These are phyloP conservation scores for Gerosis bhagava DNA, from an alignment of 2,888 invertebrate genomes.

Conservation along the genomic window DNA sequence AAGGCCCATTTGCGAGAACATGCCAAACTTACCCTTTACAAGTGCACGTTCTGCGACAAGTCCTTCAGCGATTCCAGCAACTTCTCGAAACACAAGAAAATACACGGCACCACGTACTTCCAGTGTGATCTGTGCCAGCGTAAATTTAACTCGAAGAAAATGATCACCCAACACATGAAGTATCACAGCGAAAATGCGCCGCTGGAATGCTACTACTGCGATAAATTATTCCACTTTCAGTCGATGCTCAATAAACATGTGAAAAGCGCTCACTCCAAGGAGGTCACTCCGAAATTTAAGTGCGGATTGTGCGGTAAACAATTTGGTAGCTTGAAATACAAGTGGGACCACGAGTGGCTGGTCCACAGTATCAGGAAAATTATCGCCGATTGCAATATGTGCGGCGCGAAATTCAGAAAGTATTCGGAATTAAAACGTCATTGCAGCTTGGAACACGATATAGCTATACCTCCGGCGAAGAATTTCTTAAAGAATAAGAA, in stretches of 20 bases:
- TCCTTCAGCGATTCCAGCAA: constrained; percentile 77
- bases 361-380: constrained; percentile 68
- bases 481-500: constrained; percentile 48
- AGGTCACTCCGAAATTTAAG: constrained; percentile 43
- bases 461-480: constrained; percentile 56
- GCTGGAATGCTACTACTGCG: constrained; percentile 54
- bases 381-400: constrained; percentile 63
- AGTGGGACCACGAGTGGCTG: constrained; percentile 77
- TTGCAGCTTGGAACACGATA: constrained; percentile 48
- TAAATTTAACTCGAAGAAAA: constrained; percentile 75
- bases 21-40: constrained; percentile 71
- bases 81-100: constrained; percentile 77
- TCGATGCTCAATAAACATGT: constrained; percentile 72
- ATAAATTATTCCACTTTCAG: constrained; percentile 62
- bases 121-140: constrained; percentile 73
- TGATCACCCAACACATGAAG: constrained; percentile 70
- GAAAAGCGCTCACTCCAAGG: constrained; percentile 54
- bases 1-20: constrained; percentile 73
- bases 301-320: constrained; percentile 60
- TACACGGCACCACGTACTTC: constrained; percentile 60
- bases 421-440: constrained; percentile 66
- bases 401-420: constrained; percentile 66
- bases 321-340: constrained; percentile 60
- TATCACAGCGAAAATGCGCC: constrained; percentile 63
- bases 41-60: constrained; percentile 73